Evolutionary conservation across 2,888 invertebrate genomes (phyloP).

Genomic region (Dinocampus coccinellae): DNA sequence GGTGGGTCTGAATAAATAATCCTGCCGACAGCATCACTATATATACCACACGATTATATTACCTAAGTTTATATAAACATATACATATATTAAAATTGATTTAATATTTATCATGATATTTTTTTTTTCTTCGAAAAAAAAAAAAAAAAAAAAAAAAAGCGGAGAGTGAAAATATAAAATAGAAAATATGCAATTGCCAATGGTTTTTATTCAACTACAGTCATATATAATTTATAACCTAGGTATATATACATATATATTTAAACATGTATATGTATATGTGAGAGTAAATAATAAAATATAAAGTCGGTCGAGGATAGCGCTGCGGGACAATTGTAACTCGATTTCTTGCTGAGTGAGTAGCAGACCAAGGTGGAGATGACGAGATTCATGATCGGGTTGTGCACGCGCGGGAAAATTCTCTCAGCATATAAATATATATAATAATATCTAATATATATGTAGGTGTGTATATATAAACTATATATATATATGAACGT

Average conservation of each 20-base stretch:
- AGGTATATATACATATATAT: not conserved
- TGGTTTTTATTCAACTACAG: no score
- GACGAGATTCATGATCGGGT: slow-evolving; percentile 22
- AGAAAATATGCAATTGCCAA: no score
- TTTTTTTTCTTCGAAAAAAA: no score
- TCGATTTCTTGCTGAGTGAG: slow-evolving; percentile 44
- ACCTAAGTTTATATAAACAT: not conserved
- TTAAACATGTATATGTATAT: no score
- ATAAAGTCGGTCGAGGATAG: slow-evolving; percentile 62
- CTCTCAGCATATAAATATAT: not conserved
- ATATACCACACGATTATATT: slow-evolving; percentile 8
- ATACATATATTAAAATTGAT: no score
- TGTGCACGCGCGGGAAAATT: slow-evolving; percentile 21
- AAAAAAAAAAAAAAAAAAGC: no score
- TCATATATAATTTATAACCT: slow-evolving; percentile 4
- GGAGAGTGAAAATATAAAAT: no score
- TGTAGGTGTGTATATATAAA: slow-evolving; percentile 5
- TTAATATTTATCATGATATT: no score
- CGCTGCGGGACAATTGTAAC: slow-evolving; percentile 52
- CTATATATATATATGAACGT: no score
- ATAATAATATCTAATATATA: not conserved
- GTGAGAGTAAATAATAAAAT: not conserved
- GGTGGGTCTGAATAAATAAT: slow-evolving; percentile 24
- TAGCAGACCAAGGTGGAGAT: slow-evolving; percentile 8
- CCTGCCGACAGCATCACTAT: not conserved